Percentiles rank a stretch among this genome's conserved stretches.
Conservation (phyloP, 2,888 invertebrate genomes). For the Herminia tarsipennalis region DNA sequence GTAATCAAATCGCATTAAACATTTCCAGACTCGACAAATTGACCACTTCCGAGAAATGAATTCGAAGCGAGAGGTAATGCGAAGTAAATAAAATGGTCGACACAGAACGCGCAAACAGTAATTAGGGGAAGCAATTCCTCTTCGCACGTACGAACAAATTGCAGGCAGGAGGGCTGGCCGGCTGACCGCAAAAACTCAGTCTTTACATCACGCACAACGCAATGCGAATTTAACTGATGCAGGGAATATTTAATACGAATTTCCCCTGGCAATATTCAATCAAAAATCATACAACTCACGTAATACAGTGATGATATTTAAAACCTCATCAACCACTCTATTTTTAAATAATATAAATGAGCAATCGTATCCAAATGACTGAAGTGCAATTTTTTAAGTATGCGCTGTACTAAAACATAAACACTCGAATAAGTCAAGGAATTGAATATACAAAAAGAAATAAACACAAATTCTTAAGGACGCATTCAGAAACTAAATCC, state of each 20-base stretch:
- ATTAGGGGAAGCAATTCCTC: constrained; percentile 74
- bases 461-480: constrained; percentile 30
- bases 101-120: constrained; percentile 52
- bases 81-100: constrained; percentile 58
- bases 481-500: constrained; percentile 31
- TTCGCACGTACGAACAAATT: constrained; percentile 82
- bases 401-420: constrained; percentile 7
- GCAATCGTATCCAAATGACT: no score
- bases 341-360: constrained; percentile 29
- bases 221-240: constrained; percentile 23
- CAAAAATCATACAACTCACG: constrained; percentile 22
- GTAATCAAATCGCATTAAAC: constrained; percentile 52
- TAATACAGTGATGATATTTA: constrained; percentile 21
- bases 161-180: constrained; percentile 57
- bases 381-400: constrained; percentile 14
- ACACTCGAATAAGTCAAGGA: constrained; percentile 16
- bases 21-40: constrained; percentile 55
- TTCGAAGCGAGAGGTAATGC: constrained; percentile 53
- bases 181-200: constrained; percentile 35
- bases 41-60: constrained; percentile 64
- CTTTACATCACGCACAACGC: constrained; percentile 36
- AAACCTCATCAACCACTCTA: constrained; percentile 25
- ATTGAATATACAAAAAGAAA: constrained; percentile 20
- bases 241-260: no score
- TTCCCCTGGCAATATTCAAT: constrained; percentile 24